Conservation (phyloP, 2,113 vertebrate species). For the Numida meleagris region DNA sequence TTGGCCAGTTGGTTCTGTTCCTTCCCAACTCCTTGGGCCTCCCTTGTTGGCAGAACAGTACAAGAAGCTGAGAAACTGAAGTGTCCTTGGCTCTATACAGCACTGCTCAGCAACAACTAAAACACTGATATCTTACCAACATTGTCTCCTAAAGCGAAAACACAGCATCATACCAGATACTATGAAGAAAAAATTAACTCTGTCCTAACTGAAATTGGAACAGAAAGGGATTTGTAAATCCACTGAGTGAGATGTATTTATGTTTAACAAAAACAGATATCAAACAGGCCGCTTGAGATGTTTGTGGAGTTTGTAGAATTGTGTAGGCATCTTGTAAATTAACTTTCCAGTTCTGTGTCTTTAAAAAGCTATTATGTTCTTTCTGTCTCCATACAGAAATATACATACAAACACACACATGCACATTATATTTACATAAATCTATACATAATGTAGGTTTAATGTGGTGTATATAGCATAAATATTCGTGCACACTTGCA, state of each 20-base stretch:
- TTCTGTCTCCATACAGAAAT: not conserved
- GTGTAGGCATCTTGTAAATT: not conserved
- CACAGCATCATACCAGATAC: no score
- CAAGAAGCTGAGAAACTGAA: no score
- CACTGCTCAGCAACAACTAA: no score
- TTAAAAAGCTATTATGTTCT: not conserved
- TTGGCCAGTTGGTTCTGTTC: no score
- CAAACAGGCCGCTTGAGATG: not conserved
- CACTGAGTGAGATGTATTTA: not conserved
- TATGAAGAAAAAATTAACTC: no score
- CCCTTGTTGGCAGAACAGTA: no score
- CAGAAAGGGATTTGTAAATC: not conserved
- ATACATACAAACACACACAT: not conserved
- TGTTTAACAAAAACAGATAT: not conserved
- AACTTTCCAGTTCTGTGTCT: not conserved
- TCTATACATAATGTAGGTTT: not conserved
- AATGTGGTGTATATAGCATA: not conserved
- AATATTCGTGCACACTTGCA: not conserved
- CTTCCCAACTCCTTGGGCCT: no score
- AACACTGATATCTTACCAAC: no score
- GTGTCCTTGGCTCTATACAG: no score
- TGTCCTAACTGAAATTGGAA: no score
- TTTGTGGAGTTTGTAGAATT: not conserved
- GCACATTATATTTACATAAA: not conserved
- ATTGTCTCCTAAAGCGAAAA: no score